A percentile compares a stretch with the other conserved stretches of the same genome.
phyloP scores from a whole-genome alignment of 2,797 vertebrate genomes.

The Coluber constrictor region DNA sequence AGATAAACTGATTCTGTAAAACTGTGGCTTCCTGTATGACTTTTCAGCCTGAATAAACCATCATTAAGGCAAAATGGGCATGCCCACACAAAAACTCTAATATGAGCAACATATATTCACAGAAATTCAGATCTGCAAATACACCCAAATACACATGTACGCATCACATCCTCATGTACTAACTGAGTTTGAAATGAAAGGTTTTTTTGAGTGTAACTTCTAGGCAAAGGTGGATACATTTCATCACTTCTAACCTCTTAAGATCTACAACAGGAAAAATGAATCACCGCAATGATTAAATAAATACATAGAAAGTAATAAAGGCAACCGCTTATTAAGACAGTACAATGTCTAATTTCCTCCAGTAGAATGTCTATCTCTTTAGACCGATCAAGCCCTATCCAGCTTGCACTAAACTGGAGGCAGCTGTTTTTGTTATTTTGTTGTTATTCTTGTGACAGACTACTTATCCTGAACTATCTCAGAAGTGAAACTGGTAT shows the following conservation, averaged over 20 bases:
- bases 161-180: neutral
- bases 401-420: neutral
- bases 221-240: neutral
- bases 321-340: neutral
- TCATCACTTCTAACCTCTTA: neutral
- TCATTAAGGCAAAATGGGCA: neutral
- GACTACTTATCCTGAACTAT: neutral
- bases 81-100: neutral
- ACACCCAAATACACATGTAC: neutral
- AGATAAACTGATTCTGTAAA: neutral
- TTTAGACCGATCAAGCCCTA: neutral
- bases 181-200: neutral
- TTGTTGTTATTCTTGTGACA: slow-evolving; percentile 1
- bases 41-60: neutral
- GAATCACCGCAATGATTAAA: neutral
- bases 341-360: neutral
- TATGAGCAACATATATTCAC: neutral
- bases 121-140: neutral
- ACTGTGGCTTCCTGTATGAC: neutral
- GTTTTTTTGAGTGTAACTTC: neutral
- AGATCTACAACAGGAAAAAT: neutral
- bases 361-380: neutral
- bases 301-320: neutral
- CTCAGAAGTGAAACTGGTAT: slow-evolving; percentile 5
- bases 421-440: neutral